A percentile compares a stretch with the other conserved stretches of the same genome.
phyloP scores from a whole-genome alignment of 30 jellyfish, hydroid and myxozoan genomes.

The Hydractinia echinata region DNA sequence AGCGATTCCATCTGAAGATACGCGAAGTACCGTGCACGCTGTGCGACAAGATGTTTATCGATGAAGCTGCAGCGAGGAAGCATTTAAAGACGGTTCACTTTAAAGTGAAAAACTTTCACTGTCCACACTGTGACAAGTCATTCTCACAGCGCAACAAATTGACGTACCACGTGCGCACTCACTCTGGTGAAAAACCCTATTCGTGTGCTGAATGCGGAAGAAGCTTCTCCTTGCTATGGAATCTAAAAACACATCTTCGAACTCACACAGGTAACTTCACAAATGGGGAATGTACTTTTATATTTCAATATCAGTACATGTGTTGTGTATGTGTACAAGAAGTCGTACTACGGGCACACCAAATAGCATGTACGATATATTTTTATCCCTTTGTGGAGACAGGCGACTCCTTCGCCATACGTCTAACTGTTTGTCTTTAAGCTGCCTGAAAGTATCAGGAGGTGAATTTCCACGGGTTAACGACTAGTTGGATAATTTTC shows the following conservation, averaged over 20 bases:
- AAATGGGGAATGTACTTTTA: neutral
- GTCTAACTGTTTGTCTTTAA: no score
- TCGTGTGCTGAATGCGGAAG: slow-evolving; percentile 98
- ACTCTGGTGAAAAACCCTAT: slow-evolving; percentile 97
- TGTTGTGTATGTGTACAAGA: no score
- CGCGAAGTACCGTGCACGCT: slow-evolving; percentile 99
- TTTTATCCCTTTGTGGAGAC: no score
- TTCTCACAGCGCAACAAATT: slow-evolving; percentile 96
- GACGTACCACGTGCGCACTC: slow-evolving; percentile 97
- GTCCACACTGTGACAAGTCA: slow-evolving; percentile 99
- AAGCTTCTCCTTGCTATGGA: slow-evolving; percentile 94
- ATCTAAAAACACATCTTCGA: slow-evolving; percentile 90
- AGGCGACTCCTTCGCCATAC: no score
- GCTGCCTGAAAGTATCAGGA: no score
- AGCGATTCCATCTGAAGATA: slow-evolving; percentile 86
- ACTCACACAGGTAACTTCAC: slow-evolving; percentile 75
- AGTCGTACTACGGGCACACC: no score
- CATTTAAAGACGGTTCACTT: slow-evolving; percentile 95
- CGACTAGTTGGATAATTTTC: neutral
- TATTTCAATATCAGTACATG: neutral
- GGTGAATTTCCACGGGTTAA: no score
- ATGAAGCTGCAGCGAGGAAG: slow-evolving; percentile 98
- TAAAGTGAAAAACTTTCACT: slow-evolving; percentile 97
- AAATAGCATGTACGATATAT: no score
- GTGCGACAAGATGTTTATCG: slow-evolving; percentile 98